Percentiles rank a stretch among this genome's conserved stretches.
These are phyloP conservation scores for Ondatra zibethicus DNA, from an alignment of 2,113 vertebrate genomes.

Conservation along the genomic window DNA sequence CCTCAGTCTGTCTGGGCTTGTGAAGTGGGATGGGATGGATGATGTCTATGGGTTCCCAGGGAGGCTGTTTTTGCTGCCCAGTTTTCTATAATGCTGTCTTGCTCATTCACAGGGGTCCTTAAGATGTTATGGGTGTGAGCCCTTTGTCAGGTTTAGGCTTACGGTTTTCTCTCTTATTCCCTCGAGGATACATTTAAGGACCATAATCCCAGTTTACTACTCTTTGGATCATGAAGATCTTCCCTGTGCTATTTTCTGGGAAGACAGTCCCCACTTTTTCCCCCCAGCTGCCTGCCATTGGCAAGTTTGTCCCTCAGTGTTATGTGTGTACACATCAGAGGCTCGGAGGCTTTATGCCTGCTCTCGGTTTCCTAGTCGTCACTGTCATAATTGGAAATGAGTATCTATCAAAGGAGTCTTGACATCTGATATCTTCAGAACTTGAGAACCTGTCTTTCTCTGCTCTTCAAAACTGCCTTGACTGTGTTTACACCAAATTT, in stretches of 20 bases:
- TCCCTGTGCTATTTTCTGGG: background rate
- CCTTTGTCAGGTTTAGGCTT: background rate
- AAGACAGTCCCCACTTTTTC: background rate
- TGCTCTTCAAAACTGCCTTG: background rate
- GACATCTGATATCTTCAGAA: background rate
- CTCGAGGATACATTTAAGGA: background rate
- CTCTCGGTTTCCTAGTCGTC: background rate
- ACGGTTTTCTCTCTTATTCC: background rate
- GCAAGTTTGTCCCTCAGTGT: background rate
- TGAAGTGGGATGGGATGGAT: background rate
- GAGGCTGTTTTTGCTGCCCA: background rate
- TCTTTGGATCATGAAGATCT: background rate
- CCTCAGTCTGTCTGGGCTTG: background rate
- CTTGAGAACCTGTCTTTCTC: background rate
- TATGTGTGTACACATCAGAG: background rate
- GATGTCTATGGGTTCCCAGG: background rate
- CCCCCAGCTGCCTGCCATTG: background rate
- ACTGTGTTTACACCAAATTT: background rate
- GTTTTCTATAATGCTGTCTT: background rate
- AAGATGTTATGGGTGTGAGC: background rate
- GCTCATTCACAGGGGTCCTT: background rate
- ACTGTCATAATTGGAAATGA: background rate
- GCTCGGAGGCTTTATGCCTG: background rate
- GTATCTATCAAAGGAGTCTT: background rate
- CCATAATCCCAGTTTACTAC: background rate